Conservation (phyloP, 2,797 vertebrate species). For the Arnoldichthys spilopterus region DNA sequence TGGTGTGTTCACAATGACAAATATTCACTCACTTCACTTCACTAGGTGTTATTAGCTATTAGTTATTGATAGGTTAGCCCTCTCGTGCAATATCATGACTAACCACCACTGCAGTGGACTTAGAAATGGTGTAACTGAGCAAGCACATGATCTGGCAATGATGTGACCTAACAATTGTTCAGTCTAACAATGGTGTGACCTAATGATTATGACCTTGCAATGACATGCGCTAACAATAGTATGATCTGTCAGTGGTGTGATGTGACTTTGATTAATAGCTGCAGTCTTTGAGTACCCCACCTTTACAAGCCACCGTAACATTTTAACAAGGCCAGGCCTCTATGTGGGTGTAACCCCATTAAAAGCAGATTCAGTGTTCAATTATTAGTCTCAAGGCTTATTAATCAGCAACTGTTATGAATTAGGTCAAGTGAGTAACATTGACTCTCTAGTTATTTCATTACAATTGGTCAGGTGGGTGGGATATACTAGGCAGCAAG, state of each 20-base stretch:
- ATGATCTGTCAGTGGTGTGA: background rate
- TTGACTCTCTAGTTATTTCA: too few relatives aligned
- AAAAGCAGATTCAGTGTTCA: background rate
- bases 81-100: too few relatives aligned
- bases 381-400: background rate
- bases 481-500: too few relatives aligned
- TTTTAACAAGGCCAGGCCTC: too few relatives aligned
- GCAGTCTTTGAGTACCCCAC: background rate
- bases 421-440: too few relatives aligned
- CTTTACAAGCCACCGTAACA: background rate
- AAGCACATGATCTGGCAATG: background rate
- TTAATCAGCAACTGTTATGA: background rate
- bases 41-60: too few relatives aligned
- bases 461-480: too few relatives aligned
- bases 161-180: background rate
- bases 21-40: too few relatives aligned
- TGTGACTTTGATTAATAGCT: background rate
- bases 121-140: background rate
- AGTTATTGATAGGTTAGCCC: too few relatives aligned
- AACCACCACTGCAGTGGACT: too few relatives aligned
- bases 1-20: too few relatives aligned
- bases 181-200: background rate
- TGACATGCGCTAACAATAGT: background rate
- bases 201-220: background rate
- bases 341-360: too few relatives aligned